Conservation (phyloP, 2,113 vertebrate genomes). For the Tyrannus savana region DNA sequence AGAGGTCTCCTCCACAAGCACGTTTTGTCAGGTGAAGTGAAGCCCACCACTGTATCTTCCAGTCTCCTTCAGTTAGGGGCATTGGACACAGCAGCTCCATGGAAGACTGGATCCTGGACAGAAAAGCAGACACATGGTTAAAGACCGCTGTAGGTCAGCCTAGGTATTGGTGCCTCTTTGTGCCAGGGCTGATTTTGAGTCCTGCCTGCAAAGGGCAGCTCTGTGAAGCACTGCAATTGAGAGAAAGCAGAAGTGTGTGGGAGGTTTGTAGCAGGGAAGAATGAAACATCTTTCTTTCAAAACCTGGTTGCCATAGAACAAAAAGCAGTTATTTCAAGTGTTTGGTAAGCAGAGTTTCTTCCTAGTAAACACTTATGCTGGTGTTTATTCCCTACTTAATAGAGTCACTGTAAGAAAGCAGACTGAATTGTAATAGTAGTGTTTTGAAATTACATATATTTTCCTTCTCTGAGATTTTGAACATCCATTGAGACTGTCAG, state of each 20-base stretch:
- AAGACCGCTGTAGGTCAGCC: background rate
- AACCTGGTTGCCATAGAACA: conserved; percentile 11
- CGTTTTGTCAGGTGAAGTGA: background rate
- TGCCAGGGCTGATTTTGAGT: background rate
- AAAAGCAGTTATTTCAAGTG: background rate
- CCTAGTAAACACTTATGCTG: background rate
- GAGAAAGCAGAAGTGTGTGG: background rate
- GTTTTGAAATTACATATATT: background rate
- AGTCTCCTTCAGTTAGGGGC: background rate
- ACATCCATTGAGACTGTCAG: background rate
- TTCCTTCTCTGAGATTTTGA: background rate
- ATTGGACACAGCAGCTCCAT: fast-evolving
- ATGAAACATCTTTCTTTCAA: background rate
- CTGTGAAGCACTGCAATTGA: background rate
- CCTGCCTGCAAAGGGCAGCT: background rate
- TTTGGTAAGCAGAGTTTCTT: conserved; percentile 5
- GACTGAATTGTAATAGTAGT: background rate
- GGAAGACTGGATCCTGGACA: background rate
- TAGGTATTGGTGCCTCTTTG: background rate
- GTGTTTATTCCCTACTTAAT: background rate
- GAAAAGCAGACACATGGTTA: background rate
- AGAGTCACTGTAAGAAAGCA: background rate
- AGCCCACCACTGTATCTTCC: background rate
- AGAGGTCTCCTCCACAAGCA: background rate
- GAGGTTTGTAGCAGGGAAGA: background rate